Evolutionary conservation across 2,888 invertebrate genomes (phyloP), one percentile per base, ranked within the genome.

Genomic region (Alcis repandata): DNA sequence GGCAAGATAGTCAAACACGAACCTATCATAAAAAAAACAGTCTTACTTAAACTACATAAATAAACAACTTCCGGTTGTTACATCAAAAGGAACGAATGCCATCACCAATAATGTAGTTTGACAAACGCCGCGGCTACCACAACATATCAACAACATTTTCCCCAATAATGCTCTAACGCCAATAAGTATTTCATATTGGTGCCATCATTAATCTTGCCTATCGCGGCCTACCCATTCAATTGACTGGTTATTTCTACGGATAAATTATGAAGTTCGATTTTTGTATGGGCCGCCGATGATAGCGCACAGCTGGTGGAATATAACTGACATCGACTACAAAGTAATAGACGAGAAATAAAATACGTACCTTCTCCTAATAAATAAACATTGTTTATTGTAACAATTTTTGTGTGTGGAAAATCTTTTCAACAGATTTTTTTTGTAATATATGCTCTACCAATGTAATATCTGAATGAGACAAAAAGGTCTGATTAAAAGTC

Each of bases 121-220:
- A 38, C 38, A 27, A 17, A 46, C 52, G 10, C 53, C 32, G 53
- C 52, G 43, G 41, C 53, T 48, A 45, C 38, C 51, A 61, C 63
- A 69, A 72, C 68, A 67, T 70, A 72, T 70, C 60, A 63, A 40
- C 60, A 63, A 63, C 65, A 72, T 64, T 64, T 59, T 19, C 54
- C 63, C 58, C 72, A 71, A 75, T 72, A 70, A 72, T 70, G 66
- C 67, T 70, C 75, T 72, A 74, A 72, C 72, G 71, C 70, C 72
- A 71, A 72, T 74, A 74, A 73, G 74, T 75, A 75, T 75, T 74
- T 72, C 70, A 79, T 79, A 71, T 77, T 83, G 80, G 75, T 76
- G 74, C 77, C 70, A 79, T 83, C 85, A 88, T 88, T 85, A 87
- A 86, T 87, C 85, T 86, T 84, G 76, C 76, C 75, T 79, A 77